These are phyloP conservation scores for Syrphus vitripennis DNA, from an alignment of 2,888 invertebrate genomes.

Conservation along the genomic window DNA sequence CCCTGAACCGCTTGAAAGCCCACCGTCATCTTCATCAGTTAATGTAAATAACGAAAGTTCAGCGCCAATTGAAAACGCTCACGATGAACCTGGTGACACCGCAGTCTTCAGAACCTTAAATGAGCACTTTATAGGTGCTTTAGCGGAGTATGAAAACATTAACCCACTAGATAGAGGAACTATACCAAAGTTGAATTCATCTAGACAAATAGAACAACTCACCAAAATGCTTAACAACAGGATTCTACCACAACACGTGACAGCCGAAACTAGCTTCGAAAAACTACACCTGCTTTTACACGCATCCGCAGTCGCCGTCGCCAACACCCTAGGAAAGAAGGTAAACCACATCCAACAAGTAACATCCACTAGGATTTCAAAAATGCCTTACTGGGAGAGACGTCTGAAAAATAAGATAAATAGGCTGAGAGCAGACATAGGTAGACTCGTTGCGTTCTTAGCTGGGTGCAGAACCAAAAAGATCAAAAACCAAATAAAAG, in stretches of 20 bases:
- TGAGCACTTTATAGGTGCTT: background rate
- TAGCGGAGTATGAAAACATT: background rate
- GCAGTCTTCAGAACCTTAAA: background rate
- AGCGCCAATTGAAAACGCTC: background rate
- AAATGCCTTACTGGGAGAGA: background rate
- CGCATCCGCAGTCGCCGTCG: background rate
- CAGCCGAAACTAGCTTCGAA: background rate
- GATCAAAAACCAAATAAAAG: background rate
- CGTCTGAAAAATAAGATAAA: no score
- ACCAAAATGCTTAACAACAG: background rate
- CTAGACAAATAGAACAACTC: background rate
- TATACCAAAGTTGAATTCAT: background rate
- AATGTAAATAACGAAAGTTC: background rate
- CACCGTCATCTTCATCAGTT: background rate
- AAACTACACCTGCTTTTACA: background rate
- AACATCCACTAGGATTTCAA: background rate
- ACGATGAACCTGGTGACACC: background rate
- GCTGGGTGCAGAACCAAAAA: background rate
- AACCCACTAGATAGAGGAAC: background rate
- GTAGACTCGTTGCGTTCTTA: background rate
- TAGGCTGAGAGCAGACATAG: background rate
- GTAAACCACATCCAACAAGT: background rate
- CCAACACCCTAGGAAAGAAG: background rate
- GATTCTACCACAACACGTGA: background rate
- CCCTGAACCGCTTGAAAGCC: background rate